phyloP scores from a whole-genome alignment of 1,140 invertebrate genomes.

The Achatina immaculata region DNA sequence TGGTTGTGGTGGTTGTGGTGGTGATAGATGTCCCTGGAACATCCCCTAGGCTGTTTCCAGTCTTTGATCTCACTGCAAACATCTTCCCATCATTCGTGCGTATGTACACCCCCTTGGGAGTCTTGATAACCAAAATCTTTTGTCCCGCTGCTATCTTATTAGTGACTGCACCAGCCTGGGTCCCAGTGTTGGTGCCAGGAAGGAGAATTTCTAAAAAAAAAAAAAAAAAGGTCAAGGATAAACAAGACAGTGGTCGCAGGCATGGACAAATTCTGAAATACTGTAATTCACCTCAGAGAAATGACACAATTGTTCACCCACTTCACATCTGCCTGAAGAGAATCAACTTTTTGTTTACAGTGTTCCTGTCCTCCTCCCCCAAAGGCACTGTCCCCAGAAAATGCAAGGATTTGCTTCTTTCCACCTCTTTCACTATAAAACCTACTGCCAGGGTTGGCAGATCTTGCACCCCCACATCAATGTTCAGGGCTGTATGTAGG shows the following conservation, averaged over 20 bases:
- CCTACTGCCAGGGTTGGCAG: no score
- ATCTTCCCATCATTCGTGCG: slow-evolving; percentile 95
- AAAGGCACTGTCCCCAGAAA: no score
- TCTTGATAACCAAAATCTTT: slow-evolving; percentile 92
- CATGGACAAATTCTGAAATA: no score
- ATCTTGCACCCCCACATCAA: no score
- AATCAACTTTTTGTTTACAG: no score
- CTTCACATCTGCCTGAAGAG: no score
- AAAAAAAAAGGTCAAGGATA: slow-evolving; percentile 13
- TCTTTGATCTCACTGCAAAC: slow-evolving; percentile 82
- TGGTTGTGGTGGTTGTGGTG: slow-evolving; percentile 49
- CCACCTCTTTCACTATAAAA: no score
- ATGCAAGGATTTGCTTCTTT: no score
- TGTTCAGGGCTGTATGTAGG: no score
- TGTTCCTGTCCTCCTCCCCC: no score
- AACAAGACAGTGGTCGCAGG: neutral
- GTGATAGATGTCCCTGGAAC: slow-evolving; percentile 35
- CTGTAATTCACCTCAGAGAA: no score
- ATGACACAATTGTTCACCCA: no score
- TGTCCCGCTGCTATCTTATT: slow-evolving; percentile 86
- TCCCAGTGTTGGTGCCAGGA: slow-evolving; percentile 79
- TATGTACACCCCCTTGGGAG: slow-evolving; percentile 95
- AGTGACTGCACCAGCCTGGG: slow-evolving; percentile 80
- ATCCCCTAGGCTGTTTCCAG: neutral
- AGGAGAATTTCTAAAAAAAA: slow-evolving; percentile 85